These are phyloP conservation scores for Bombus impatiens DNA, from an alignment of 1,140 invertebrate genomes.

Conservation along the genomic window DNA sequence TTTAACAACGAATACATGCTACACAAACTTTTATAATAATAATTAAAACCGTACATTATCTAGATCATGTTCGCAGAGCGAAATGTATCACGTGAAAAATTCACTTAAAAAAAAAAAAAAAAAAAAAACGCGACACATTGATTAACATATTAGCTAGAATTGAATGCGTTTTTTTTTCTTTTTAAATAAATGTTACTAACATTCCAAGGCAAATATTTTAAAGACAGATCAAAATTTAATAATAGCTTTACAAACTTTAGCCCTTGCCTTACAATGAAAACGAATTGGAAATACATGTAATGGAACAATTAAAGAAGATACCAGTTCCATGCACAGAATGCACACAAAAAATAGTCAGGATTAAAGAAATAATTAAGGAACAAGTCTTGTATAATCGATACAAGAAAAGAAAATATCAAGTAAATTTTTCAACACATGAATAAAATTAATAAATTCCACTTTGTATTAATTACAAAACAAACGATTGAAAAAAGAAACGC, in stretches of 20 bases:
- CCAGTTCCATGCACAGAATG: background rate
- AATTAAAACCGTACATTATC: conserved; percentile 17
- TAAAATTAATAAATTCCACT: background rate
- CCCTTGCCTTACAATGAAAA: conserved; percentile 5
- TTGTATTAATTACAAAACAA: background rate
- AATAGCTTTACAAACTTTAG: background rate
- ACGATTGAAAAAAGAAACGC: background rate
- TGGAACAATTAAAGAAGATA: background rate
- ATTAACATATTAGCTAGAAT: background rate
- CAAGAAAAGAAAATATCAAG: background rate
- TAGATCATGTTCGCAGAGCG: conserved; percentile 22
- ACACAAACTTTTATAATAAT: conserved; percentile 28
- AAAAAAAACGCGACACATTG: background rate
- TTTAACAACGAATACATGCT: conserved; percentile 45
- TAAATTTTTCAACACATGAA: background rate
- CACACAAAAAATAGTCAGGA: background rate
- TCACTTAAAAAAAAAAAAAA: conserved; percentile 5
- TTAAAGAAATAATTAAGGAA: background rate
- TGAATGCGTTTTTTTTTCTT: background rate
- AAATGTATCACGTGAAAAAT: conserved; percentile 7
- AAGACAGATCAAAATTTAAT: background rate
- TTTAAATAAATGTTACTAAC: background rate
- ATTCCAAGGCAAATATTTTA: background rate
- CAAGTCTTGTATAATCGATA: background rate
- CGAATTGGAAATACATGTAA: background rate